phyloP scores from a whole-genome alignment of 2,888 invertebrate species.

The Noctua pronuba region DNA sequence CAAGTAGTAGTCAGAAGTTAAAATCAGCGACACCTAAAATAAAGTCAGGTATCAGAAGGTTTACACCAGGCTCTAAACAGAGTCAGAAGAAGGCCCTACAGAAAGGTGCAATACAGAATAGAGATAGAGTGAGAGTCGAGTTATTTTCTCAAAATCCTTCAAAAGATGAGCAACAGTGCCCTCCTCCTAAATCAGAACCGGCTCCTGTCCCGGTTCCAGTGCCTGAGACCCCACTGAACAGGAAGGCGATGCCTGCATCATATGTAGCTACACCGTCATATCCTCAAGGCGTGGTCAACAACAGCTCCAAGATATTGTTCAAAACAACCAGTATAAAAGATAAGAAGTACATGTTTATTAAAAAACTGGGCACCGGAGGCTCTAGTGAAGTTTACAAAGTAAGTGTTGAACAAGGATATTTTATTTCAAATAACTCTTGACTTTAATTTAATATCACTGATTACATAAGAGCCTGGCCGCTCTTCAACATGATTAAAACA shows the following conservation, averaged over 20 bases:
- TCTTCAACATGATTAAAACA: background rate
- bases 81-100: conserved; percentile 81
- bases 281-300: conserved; percentile 80
- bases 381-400: conserved; percentile 95
- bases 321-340: conserved; percentile 92
- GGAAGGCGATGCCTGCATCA: conserved; percentile 75
- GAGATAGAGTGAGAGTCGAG: conserved; percentile 84
- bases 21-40: conserved; percentile 83
- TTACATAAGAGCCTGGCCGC: background rate
- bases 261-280: conserved; percentile 86
- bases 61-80: conserved; percentile 81
- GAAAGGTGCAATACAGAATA: conserved; percentile 74
- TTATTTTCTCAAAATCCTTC: conserved; percentile 76
- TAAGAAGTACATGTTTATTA: conserved; percentile 93
- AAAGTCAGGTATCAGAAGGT: conserved; percentile 83
- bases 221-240: conserved; percentile 82
- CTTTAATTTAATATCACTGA: background rate
- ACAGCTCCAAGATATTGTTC: conserved; percentile 81
- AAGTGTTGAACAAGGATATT: conserved; percentile 31
- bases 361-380: conserved; percentile 96
- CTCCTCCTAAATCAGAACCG: conserved; percentile 53
- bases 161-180: conserved; percentile 68
- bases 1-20: conserved; percentile 74
- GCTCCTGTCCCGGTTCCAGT: conserved; percentile 64
- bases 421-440: too few relatives aligned